These are phyloP conservation scores for Salticus scenicus DNA, from an alignment of 2,888 invertebrate species.

Conservation along the genomic window DNA sequence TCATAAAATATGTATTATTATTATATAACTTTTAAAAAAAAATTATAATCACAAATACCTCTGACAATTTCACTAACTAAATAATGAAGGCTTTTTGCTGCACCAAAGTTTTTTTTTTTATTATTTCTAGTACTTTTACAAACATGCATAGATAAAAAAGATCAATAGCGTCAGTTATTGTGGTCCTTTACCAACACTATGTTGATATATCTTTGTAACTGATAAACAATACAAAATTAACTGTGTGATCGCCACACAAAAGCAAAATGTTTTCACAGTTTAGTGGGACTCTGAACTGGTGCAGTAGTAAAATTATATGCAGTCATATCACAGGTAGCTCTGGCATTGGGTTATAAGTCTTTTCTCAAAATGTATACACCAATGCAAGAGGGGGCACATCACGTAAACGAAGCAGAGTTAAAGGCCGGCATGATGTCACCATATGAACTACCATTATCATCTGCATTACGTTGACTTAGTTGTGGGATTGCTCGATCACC, in stretches of 20 bases:
- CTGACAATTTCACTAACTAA: too few species aligned
- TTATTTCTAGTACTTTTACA: constrained; percentile 51
- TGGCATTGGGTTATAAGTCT: constrained; percentile 40
- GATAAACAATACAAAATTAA: constrained; percentile 14
- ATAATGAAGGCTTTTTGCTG: neutral
- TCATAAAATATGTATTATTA: too few species aligned
- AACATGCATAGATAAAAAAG: constrained; percentile 56
- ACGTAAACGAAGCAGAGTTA: constrained; percentile 55
- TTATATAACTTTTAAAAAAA: too few species aligned
- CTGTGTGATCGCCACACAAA: constrained; percentile 22
- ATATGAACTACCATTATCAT: constrained; percentile 56
- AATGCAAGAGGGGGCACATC: constrained; percentile 35
- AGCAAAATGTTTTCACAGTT: constrained; percentile 26
- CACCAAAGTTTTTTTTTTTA: constrained; percentile 38
- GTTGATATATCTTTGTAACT: neutral
- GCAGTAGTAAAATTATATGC: constrained; percentile 46
- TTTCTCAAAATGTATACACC: neutral
- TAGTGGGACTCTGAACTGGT: constrained; percentile 47
- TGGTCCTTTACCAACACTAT: constrained; percentile 17
- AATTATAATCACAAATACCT: too few species aligned
- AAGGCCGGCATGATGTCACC: constrained; percentile 67
- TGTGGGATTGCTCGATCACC: constrained; percentile 34
- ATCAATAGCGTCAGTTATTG: constrained; percentile 35
- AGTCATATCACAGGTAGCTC: constrained; percentile 63
- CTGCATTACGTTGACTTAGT: constrained; percentile 62